A percentile compares a stretch with the other conserved stretches of the same genome.
These are phyloP conservation scores for Hypercompe scribonia DNA, from an alignment of 2,888 invertebrate genomes.

Conservation along the genomic window DNA sequence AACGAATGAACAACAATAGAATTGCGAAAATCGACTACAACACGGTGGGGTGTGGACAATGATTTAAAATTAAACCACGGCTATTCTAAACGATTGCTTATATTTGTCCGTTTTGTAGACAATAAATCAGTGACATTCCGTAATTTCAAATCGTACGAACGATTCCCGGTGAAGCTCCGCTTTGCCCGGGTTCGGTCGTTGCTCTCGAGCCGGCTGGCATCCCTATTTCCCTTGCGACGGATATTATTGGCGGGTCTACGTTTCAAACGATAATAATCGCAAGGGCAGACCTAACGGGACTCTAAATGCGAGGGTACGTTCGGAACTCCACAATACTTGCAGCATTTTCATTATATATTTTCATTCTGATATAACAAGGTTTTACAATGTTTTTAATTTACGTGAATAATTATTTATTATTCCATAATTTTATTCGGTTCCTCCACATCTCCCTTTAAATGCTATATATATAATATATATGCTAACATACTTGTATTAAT, in stretches of 20 bases:
- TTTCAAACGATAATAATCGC: conserved; percentile 70
- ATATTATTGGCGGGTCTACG: conserved; percentile 64
- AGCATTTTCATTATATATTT: conserved; percentile 55
- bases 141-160: conserved; percentile 63
- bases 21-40: conserved; percentile 24
- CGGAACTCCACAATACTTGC: conserved; percentile 51
- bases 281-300: conserved; percentile 70
- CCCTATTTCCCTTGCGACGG: conserved; percentile 65
- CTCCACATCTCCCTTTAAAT: not conserved
- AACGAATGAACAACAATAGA: conserved; percentile 31
- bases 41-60: conserved; percentile 26
- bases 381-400: conserved; percentile 31
- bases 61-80: conserved; percentile 36
- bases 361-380: conserved; percentile 31
- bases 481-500: no score
- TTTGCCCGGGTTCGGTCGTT: conserved; percentile 62
- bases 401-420: not conserved
- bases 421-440: no score
- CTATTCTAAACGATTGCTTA: conserved; percentile 35
- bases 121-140: conserved; percentile 65
- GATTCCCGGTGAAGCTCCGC: conserved; percentile 38
- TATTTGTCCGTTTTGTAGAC: conserved; percentile 39
- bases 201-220: conserved; percentile 59
- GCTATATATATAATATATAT: not conserved
- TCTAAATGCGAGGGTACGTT: conserved; percentile 64